These are phyloP conservation scores for Crypturellus undulatus DNA, from an alignment of 2,113 vertebrate species.

Conservation along the genomic window DNA sequence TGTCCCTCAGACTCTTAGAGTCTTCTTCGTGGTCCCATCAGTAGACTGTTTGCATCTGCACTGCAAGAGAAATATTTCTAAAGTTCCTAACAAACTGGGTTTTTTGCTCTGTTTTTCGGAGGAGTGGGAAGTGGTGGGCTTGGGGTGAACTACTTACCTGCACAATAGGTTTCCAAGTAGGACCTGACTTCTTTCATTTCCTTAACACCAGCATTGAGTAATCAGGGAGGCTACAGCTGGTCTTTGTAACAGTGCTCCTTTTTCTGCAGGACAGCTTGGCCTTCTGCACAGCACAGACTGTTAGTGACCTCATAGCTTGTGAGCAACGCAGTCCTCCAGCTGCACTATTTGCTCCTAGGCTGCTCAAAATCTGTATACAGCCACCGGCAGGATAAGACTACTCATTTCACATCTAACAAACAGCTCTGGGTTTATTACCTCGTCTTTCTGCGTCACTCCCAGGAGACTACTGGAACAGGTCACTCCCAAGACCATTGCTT, in stretches of 20 bases:
- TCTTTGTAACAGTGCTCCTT: neutral
- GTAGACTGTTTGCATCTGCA: neutral
- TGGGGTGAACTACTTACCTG: neutral
- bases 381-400: neutral
- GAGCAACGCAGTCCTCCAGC: neutral
- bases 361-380: neutral
- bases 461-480: neutral
- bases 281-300: neutral
- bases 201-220: neutral
- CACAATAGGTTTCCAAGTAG: neutral
- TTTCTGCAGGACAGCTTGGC: neutral
- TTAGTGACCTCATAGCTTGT: neutral
- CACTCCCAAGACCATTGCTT: neutral
- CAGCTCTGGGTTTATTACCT: neutral
- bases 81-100: rapidly evolving
- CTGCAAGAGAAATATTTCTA: neutral
- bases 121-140: neutral
- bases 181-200: neutral
- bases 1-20: neutral
- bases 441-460: neutral
- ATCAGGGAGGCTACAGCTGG: neutral
- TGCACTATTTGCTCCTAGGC: neutral
- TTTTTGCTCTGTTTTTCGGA: neutral
- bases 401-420: neutral
- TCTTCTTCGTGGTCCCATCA: neutral